phyloP scores from a whole-genome alignment of 1,140 invertebrate species.

The Lysiphlebus fabarum region DNA sequence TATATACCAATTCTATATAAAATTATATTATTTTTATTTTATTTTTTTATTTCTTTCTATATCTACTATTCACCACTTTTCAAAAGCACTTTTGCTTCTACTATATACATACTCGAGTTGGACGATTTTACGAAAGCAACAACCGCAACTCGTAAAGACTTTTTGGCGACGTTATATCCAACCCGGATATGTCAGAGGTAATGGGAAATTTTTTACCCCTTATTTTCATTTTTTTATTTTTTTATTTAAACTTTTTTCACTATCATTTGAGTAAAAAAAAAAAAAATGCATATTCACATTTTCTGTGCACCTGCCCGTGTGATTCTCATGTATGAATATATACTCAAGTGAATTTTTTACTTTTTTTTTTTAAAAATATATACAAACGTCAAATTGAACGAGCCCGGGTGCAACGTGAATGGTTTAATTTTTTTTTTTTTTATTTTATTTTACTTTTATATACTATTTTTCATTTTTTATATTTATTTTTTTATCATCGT shows the following conservation, averaged over 20 bases:
- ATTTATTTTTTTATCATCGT: no score
- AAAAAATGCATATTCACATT: conserved; percentile 11
- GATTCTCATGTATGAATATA: background rate
- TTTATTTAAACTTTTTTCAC: no score
- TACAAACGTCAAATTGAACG: background rate
- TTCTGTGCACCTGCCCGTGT: conserved; percentile 6
- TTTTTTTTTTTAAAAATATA: conserved; percentile 3
- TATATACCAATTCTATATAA: background rate
- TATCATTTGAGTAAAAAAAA: background rate
- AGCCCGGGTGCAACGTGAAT: background rate
- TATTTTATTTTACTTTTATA: no score
- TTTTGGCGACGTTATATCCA: conserved; percentile 20
- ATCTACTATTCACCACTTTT: background rate
- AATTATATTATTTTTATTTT: background rate
- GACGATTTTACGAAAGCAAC: conserved; percentile 21
- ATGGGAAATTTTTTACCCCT: background rate
- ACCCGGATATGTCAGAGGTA: conserved; percentile 11
- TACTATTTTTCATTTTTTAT: no score
- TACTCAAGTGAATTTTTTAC: background rate
- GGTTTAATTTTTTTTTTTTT: no score
- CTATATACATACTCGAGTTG: background rate
- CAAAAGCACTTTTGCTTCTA: background rate
- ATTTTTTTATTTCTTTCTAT: background rate
- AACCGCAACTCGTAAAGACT: conserved; percentile 26
- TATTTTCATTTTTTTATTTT: no score